These are phyloP conservation scores for Clarias platycephalus DNA, from an alignment of 2,797 vertebrate species.

Conservation along the genomic window DNA sequence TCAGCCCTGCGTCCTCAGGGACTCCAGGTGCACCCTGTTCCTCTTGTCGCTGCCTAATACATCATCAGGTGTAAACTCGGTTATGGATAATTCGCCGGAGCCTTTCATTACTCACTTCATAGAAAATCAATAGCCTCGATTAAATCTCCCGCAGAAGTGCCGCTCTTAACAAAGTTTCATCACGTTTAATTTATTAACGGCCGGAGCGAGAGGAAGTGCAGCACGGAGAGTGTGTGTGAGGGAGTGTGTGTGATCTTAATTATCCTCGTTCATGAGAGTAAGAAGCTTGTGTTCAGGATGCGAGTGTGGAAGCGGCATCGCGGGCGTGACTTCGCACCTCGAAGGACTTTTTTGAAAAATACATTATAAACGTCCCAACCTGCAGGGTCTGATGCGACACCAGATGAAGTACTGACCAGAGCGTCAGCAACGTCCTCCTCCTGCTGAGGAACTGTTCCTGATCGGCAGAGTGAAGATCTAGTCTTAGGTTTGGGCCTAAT, in stretches of 20 bases:
- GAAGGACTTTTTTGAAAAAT: too few species aligned
- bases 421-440: too few species aligned
- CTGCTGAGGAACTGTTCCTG: too few species aligned
- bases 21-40: conserved; percentile 30
- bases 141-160: conserved; percentile 45
- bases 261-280: background rate
- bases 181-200: conserved; percentile 31
- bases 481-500: background rate
- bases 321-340: too few species aligned
- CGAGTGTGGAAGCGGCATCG: background rate
- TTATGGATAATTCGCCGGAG: conserved; percentile 43
- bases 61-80: conserved; percentile 47
- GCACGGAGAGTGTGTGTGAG: background rate
- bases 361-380: too few species aligned
- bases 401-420: too few species aligned
- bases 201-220: background rate
- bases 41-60: conserved; percentile 30
- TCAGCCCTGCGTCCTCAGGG: background rate
- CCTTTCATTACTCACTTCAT: conserved; percentile 47
- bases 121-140: conserved; percentile 53
- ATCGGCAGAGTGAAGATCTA: too few species aligned
- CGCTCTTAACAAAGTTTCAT: conserved; percentile 40
- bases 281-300: background rate
- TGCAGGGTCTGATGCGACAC: too few species aligned
- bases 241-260: background rate